Conservation (phyloP, 1,140 invertebrate species). For the Drosophila eugracilis region DNA sequence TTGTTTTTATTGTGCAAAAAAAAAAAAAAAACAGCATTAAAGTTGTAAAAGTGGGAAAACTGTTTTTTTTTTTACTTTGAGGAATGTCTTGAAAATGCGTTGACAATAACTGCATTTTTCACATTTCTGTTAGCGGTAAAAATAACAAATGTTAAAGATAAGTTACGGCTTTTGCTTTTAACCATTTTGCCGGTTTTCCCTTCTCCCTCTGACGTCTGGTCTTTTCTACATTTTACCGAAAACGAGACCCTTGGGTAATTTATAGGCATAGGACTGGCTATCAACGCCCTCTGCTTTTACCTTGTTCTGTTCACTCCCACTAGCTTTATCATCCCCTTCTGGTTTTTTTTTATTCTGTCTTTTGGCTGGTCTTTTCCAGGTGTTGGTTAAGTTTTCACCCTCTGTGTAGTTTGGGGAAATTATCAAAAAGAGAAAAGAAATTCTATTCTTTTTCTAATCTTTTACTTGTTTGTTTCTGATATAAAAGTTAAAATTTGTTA, state of each 20-base stretch:
- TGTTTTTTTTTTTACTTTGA: constrained; percentile 5
- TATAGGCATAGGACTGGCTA: constrained; percentile 33
- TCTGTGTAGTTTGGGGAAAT: neutral
- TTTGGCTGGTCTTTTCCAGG: constrained; percentile 10
- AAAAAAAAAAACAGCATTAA: constrained; percentile 12
- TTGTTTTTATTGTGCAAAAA: constrained; percentile 13
- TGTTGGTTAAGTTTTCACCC: constrained; percentile 21
- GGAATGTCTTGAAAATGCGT: constrained; percentile 37
- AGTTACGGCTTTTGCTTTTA: constrained; percentile 27
- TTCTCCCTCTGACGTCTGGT: neutral
- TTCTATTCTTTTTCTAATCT: too few species aligned
- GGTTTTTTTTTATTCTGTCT: too few species aligned
- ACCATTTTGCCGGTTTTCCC: neutral
- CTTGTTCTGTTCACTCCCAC: too few species aligned
- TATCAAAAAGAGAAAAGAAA: neutral
- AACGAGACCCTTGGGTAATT: constrained; percentile 55
- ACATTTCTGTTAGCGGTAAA: constrained; percentile 20
- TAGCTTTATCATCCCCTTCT: neutral
- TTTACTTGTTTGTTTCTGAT: too few species aligned
- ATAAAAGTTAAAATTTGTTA: too few species aligned
- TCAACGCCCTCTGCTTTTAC: constrained; percentile 28
- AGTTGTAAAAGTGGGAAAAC: neutral
- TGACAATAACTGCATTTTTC: constrained; percentile 33
- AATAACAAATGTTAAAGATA: constrained; percentile 7
- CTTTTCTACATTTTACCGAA: neutral